Evolutionary conservation across 2,797 vertebrate species (phyloP).

Genomic region (Schizopygopsis pylzovi): DNA sequence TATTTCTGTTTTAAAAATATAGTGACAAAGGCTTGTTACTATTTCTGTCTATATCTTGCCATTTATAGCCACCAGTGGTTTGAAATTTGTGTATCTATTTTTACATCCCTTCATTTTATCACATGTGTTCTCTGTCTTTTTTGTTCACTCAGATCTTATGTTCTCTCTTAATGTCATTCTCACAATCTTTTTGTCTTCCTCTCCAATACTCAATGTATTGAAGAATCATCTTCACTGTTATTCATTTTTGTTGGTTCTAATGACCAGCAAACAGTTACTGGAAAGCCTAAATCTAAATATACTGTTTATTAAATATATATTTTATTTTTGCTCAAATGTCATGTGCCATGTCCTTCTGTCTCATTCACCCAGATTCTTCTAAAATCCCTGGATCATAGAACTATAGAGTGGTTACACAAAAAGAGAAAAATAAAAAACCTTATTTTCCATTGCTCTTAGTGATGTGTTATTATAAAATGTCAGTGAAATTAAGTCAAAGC

Average conservation of each 20-base stretch:
- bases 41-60: constrained; percentile 76
- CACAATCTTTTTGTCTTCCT: constrained; percentile 69
- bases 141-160: constrained; percentile 63
- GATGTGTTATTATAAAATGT: background rate
- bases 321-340: background rate
- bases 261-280: constrained; percentile 18
- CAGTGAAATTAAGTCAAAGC: background rate
- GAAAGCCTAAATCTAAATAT: constrained; percentile 14
- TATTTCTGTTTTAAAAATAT: background rate
- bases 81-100: constrained; percentile 63
- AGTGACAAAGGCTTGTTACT: constrained; percentile 64
- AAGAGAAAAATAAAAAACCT: background rate
- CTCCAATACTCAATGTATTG: background rate
- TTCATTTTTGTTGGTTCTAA: background rate
- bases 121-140: constrained; percentile 63
- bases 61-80: constrained; percentile 81
- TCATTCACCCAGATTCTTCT: background rate
- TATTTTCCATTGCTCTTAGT: constrained; percentile 13
- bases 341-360: background rate
- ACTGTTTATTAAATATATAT: background rate
- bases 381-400: background rate
- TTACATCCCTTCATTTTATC: constrained; percentile 13
- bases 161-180: constrained; percentile 72
- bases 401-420: constrained; percentile 18
- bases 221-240: background rate